Percentiles rank a stretch among this genome's conserved stretches.
Evolutionary conservation across 2,888 invertebrate species (phyloP).

Genomic region (Eristalinus aeneus): DNA sequence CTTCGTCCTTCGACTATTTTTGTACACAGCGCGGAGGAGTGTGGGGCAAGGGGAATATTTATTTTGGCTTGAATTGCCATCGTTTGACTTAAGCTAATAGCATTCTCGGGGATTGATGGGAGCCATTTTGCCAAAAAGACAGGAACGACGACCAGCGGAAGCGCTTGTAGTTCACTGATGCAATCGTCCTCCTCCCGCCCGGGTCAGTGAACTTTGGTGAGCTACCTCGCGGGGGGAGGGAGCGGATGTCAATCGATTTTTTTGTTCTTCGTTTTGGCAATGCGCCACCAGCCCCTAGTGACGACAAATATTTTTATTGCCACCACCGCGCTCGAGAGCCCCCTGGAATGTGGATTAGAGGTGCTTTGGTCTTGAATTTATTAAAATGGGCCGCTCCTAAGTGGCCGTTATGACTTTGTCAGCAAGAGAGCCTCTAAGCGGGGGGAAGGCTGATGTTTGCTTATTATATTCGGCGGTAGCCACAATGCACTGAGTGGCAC

Average conservation of each 20-base stretch:
- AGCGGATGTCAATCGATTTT: not conserved
- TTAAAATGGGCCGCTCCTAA: slow-evolving; percentile 59
- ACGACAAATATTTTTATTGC: slow-evolving; percentile 70
- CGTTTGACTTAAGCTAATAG: slow-evolving; percentile 70
- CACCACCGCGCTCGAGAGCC: not conserved
- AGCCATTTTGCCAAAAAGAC: not conserved
- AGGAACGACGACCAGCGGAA: not conserved
- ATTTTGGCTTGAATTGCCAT: slow-evolving; percentile 67
- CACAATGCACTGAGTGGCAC: slow-evolving; percentile 9
- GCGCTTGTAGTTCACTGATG: not conserved
- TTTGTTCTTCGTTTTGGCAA: slow-evolving; percentile 39
- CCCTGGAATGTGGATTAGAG: slow-evolving; percentile 66
- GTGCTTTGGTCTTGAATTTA: slow-evolving; percentile 62
- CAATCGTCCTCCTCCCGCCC: not conserved
- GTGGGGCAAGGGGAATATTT: slow-evolving; percentile 43
- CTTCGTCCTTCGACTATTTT: slow-evolving; percentile 43
- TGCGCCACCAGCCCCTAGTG: slow-evolving; percentile 42
- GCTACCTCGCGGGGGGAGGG: no score
- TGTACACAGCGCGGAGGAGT: not conserved
- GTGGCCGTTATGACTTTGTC: slow-evolving; percentile 64
- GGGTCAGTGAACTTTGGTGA: slow-evolving; percentile 57
- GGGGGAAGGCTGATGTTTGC: slow-evolving; percentile 33
- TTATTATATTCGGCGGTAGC: slow-evolving; percentile 44
- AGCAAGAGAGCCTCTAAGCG: slow-evolving; percentile 39
- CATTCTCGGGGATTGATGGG: slow-evolving; percentile 34